These are phyloP conservation scores for Caenorhabditis afra DNA, from an alignment of 2,888 invertebrate species.

Conservation along the genomic window DNA sequence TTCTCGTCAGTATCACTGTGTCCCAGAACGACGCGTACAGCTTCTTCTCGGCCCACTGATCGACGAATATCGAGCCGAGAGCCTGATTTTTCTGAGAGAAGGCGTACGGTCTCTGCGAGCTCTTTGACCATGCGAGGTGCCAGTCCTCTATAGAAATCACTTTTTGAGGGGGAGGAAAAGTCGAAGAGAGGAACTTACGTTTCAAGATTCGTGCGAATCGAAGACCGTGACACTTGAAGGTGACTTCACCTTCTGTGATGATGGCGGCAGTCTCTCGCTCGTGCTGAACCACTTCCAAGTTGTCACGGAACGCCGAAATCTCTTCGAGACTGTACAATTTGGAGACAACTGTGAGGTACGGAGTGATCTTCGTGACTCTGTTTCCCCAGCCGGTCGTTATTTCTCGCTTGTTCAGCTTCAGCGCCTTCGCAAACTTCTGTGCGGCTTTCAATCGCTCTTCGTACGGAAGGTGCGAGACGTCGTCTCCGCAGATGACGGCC, in stretches of 20 bases:
- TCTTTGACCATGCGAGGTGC: conserved; percentile 58
- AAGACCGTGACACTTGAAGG: conserved; percentile 28
- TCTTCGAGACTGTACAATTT: conserved; percentile 10
- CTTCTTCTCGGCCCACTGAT: conserved; percentile 33
- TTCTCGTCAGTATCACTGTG: conserved; percentile 40
- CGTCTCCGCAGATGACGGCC: conserved; percentile 74
- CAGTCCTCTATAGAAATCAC: conserved; percentile 48
- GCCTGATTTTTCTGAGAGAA: conserved; percentile 19
- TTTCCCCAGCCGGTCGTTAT: conserved; percentile 45
- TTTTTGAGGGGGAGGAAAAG: not conserved
- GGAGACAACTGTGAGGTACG: conserved; percentile 19
- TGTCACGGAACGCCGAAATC: conserved; percentile 18
- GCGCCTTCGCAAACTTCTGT: conserved; percentile 71
- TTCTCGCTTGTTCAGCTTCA: conserved; percentile 49
- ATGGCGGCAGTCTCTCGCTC: conserved; percentile 28
- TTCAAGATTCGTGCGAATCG: conserved; percentile 53
- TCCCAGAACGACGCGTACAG: conserved; percentile 62
- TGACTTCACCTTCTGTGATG: conserved; percentile 43
- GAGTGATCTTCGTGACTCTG: conserved; percentile 9
- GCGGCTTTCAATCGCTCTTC: conserved; percentile 67
- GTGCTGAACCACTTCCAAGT: conserved; percentile 13
- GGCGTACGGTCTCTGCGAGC: conserved; percentile 38
- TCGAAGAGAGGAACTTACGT: conserved; percentile 21
- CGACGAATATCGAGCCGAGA: conserved; percentile 41
- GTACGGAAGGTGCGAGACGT: conserved; percentile 69